Conservation (phyloP, 1,140 invertebrate genomes). For the Scaptodrosophila lebanonensis region DNA sequence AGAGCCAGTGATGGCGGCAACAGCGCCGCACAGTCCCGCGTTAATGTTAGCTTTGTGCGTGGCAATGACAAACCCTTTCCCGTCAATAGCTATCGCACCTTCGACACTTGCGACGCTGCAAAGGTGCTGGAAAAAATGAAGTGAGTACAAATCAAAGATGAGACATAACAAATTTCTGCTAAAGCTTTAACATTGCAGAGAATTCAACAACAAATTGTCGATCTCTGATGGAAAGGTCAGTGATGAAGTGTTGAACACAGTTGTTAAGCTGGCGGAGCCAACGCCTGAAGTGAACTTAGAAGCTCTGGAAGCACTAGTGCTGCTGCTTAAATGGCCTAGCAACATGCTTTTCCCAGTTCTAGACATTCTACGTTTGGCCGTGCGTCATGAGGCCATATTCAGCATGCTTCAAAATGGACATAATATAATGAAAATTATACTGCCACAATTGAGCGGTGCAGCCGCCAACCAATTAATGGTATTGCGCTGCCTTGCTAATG, state of each 20-base stretch:
- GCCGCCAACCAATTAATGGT: conserved; percentile 87
- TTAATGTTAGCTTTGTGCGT: conserved; percentile 59
- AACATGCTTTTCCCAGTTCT: conserved; percentile 91
- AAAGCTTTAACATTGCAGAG: conserved; percentile 77
- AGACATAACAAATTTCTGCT: not conserved
- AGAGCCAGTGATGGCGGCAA: too few relatives aligned
- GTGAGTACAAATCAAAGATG: conserved; percentile 12
- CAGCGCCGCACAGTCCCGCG: conserved; percentile 18
- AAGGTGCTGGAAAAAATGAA: conserved; percentile 80
- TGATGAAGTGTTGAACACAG: conserved; percentile 80
- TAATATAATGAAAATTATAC: conserved; percentile 69
- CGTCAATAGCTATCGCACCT: conserved; percentile 71
- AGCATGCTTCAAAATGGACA: conserved; percentile 79
- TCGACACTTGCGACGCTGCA: conserved; percentile 77
- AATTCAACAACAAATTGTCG: conserved; percentile 84
- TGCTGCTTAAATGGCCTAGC: conserved; percentile 86
- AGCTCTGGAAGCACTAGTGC: conserved; percentile 81
- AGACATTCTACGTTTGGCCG: conserved; percentile 88
- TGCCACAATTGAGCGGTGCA: conserved; percentile 77
- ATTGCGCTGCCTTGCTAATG: conserved; percentile 87
- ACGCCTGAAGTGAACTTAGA: conserved; percentile 73
- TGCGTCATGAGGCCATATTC: conserved; percentile 83
- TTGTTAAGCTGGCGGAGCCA: conserved; percentile 80
- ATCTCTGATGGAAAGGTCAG: conserved; percentile 77
- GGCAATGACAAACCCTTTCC: conserved; percentile 67